phyloP scores from a whole-genome alignment of 1,140 invertebrate genomes.

The Steinernema khuongi region DNA sequence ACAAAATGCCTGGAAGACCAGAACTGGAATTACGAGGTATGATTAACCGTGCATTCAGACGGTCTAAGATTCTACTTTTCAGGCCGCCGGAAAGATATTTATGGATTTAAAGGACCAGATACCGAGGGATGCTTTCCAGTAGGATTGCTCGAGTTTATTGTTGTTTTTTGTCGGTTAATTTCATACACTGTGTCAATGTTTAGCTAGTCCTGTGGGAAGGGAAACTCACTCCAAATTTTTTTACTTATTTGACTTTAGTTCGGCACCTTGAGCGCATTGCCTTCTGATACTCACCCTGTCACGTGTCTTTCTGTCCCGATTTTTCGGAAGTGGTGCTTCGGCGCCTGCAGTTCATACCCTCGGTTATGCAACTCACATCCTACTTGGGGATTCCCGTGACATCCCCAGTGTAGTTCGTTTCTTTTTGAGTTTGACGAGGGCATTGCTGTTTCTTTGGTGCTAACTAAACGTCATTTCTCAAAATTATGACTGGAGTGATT shows the following conservation, averaged over 20 bases:
- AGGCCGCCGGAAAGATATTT: constrained; percentile 22
- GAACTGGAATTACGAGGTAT: constrained; percentile 27
- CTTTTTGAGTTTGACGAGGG: too few relatives aligned
- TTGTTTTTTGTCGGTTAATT: not conserved
- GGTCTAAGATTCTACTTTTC: not conserved
- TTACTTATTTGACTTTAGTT: too few relatives aligned
- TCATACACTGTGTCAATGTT: too few relatives aligned
- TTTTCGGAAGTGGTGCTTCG: too few relatives aligned
- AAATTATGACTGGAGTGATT: too few relatives aligned
- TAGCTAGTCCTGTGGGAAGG: too few relatives aligned
- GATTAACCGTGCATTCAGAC: not conserved
- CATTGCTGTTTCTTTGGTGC: too few relatives aligned
- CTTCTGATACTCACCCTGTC: too few relatives aligned
- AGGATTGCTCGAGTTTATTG: not conserved
- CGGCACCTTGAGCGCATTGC: too few relatives aligned
- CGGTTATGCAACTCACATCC: not conserved
- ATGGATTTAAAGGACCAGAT: constrained; percentile 12
- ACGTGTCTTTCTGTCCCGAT: not conserved
- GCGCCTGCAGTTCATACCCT: too few relatives aligned
- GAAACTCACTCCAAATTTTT: too few relatives aligned
- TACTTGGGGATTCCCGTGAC: not conserved
- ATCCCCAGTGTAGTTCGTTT: not conserved
- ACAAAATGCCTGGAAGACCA: constrained; percentile 24
- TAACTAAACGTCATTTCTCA: too few relatives aligned
- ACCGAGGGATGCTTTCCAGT: constrained; percentile 19